A percentile compares a stretch with the other conserved stretches of the same genome.
Conservation (phyloP, 2,113 vertebrate species). For the Cinclus cinclus region DNA sequence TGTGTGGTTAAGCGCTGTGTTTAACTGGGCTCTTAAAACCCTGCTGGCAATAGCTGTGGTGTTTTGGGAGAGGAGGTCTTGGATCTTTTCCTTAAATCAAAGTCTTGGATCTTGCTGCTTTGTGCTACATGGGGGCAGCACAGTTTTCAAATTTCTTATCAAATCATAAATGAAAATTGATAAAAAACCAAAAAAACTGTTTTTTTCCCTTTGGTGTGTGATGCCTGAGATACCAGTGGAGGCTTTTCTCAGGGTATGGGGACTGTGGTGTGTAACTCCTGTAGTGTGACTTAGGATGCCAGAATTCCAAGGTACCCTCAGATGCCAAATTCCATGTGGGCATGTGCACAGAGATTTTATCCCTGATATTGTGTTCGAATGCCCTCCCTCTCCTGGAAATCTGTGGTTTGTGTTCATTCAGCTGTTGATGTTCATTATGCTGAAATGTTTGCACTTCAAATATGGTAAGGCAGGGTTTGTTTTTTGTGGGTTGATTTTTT, state of each 20-base stretch:
- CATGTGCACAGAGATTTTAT: accelerated
- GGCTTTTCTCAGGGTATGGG: accelerated
- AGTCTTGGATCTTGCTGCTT: neutral
- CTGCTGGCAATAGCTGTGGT: neutral
- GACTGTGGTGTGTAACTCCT: neutral
- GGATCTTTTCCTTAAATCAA: neutral
- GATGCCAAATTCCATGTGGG: accelerated
- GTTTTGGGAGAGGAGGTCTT: neutral
- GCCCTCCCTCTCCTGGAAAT: neutral
- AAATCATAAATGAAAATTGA: neutral
- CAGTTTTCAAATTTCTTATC: neutral
- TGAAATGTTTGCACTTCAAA: constrained; percentile 48
- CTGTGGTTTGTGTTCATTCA: neutral
- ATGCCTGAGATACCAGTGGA: neutral
- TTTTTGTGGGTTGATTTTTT: neutral
- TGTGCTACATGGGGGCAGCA: accelerated
- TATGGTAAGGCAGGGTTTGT: neutral
- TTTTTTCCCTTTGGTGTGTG: neutral
- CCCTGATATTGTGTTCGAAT: neutral
- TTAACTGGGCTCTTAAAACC: neutral
- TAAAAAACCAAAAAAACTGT: neutral
- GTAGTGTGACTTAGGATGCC: accelerated
- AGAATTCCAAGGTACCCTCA: neutral
- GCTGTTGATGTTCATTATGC: neutral
- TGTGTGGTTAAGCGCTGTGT: constrained; percentile 9